Conservation (phyloP, 23 tunicate species). For the Botrylloides violaceus region DNA sequence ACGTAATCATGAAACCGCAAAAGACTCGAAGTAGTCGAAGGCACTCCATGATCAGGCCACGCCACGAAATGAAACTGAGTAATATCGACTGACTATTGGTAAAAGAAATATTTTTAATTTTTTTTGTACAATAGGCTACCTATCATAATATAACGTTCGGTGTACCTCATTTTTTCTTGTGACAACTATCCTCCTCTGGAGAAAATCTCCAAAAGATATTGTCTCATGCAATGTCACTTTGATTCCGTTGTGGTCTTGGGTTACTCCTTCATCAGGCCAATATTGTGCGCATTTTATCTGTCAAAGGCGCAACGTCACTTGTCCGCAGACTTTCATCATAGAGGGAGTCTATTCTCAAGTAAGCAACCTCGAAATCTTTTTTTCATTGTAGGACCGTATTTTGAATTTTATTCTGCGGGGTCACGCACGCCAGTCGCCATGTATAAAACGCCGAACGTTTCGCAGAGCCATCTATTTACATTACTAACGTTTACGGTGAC, state of each 20-base stretch:
- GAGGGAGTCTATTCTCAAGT: too few species aligned
- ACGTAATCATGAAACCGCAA: conserved; percentile 23
- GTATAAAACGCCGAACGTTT: too few species aligned
- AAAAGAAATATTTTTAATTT: neutral
- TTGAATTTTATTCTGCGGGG: too few species aligned
- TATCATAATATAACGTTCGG: neutral
- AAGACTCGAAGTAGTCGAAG: conserved; percentile 30
- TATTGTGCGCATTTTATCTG: conserved; percentile 18
- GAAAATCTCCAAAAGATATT: neutral
- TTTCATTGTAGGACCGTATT: too few species aligned
- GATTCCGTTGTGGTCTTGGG: neutral
- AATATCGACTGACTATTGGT: conserved; percentile 6
- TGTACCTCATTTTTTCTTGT: conserved; percentile 7
- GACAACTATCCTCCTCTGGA: neutral
- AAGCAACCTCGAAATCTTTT: too few species aligned
- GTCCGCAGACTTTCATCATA: too few species aligned
- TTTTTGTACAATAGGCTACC: neutral
- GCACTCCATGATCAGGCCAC: conserved; percentile 82
- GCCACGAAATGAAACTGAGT: conserved; percentile 35
- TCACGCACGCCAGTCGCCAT: too few species aligned
- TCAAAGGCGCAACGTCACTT: neutral
- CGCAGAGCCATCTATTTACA: too few species aligned
- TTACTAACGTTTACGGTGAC: too few species aligned
- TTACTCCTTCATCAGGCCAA: conserved; percentile 4
- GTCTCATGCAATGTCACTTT: neutral